phyloP scores from a whole-genome alignment of 2,113 vertebrate genomes.

The Nothoprocta perdicaria region DNA sequence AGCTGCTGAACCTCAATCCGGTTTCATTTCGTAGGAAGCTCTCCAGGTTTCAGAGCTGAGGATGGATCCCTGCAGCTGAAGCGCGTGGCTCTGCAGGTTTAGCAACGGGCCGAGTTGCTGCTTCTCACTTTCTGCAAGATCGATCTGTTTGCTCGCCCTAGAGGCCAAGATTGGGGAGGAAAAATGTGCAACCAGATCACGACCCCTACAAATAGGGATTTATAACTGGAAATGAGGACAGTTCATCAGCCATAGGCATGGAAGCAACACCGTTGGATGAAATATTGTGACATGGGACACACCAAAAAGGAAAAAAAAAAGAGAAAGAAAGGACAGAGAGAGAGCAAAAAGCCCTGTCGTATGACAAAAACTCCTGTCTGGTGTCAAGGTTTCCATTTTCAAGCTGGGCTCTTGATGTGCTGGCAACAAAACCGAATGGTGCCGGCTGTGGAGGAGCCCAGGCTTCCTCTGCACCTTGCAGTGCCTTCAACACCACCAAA shows the following conservation, averaged over 20 bases:
- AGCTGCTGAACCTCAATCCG: not conserved
- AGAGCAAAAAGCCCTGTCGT: not conserved
- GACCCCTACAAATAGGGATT: not conserved
- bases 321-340: not conserved
- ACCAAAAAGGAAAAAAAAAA: not conserved
- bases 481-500: slow-evolving; percentile 63
- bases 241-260: not conserved
- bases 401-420: slow-evolving; percentile 7
- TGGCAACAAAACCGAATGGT: slow-evolving; percentile 5
- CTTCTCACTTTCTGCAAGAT: slow-evolving; percentile 12
- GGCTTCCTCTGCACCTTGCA: slow-evolving; percentile 58
- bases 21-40: slow-evolving; percentile 21
- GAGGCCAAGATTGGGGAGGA: not conserved
- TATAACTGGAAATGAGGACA: slow-evolving; percentile 37
- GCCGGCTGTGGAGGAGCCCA: not conserved
- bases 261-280: not conserved
- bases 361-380: not conserved
- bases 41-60: slow-evolving; percentile 1
- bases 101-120: not conserved
- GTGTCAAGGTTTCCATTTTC: slow-evolving; percentile 3
- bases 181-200: not conserved
- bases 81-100: not conserved
- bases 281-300: not conserved
- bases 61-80: not conserved
- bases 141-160: not conserved